Percentiles rank a stretch among this genome's conserved stretches.
Conservation (phyloP, 2,888 invertebrate genomes). For the Allacma fusca region DNA sequence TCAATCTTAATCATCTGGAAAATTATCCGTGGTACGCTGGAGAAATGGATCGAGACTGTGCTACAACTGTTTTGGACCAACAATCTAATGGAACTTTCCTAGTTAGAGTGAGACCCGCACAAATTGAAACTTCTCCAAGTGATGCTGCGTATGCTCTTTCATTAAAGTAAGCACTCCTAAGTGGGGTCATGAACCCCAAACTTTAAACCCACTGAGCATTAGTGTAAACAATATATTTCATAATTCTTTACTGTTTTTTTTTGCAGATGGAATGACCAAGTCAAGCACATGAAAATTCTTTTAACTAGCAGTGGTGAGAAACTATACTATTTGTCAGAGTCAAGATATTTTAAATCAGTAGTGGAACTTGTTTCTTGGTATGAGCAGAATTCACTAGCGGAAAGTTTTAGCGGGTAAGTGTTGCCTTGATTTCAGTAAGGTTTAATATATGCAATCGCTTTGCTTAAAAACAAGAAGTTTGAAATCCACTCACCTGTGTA, state of each 20-base stretch:
- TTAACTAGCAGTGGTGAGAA: slow-evolving; percentile 65
- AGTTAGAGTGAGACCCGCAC: slow-evolving; percentile 75
- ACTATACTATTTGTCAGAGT: slow-evolving; percentile 85
- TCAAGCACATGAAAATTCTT: slow-evolving; percentile 91
- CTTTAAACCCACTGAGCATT: background rate
- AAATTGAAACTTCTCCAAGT: slow-evolving; percentile 66
- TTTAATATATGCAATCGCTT: too few relatives aligned
- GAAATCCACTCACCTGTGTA: too few relatives aligned
- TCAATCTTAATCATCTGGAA: slow-evolving; percentile 59
- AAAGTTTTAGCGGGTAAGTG: slow-evolving; percentile 86
- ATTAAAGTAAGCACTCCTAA: slow-evolving; percentile 72
- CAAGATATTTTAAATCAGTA: slow-evolving; percentile 88
- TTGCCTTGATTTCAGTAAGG: background rate
- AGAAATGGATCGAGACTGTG: slow-evolving; percentile 84
- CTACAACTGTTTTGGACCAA: slow-evolving; percentile 76
- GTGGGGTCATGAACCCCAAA: too few relatives aligned
- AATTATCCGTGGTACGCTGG: slow-evolving; percentile 72
- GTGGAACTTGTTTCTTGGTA: slow-evolving; percentile 94
- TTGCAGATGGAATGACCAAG: slow-evolving; percentile 87
- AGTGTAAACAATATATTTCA: too few relatives aligned
- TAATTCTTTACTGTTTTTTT: too few relatives aligned
- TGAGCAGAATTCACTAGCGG: slow-evolving; percentile 86
- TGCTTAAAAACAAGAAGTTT: too few relatives aligned
- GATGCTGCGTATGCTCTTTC: slow-evolving; percentile 84
- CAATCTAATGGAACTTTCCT: slow-evolving; percentile 87